Evolutionary conservation across 2,888 invertebrate genomes (phyloP), one percentile per base, ranked within the genome.

Genomic region (Stenichneumon culpator): DNA sequence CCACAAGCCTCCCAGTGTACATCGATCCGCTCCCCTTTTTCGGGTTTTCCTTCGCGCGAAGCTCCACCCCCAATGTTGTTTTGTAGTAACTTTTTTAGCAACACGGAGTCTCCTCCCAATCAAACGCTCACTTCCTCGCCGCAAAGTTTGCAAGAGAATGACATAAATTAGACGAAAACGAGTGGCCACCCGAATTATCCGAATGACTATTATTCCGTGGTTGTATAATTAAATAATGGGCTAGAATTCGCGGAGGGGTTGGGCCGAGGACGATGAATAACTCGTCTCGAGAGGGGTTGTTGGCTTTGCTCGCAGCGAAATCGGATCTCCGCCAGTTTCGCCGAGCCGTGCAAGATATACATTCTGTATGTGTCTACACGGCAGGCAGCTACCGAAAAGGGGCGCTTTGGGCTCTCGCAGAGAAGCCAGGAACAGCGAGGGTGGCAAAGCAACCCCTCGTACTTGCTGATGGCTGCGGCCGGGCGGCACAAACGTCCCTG

Each of bases 401-500:
- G 81, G 75, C 14, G 14, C 44, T 47, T 75, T 75, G 63, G 75
- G 60, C 63, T 63, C 28, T 63, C 28, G 68, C 63, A 39, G 44
- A 50, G 39, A 65, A 52, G 16, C 32, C 52, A 54, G 69, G 70
- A 69, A 70, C 82, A 77, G 75, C 82, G 69, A 75, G 63, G 60
- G 69, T 69, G 68, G 74, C 67, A 50, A 65, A 36, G n/a, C 67
- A 52, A 5, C 50, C 65, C 32, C 22, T 44, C 70, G 77, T 44
- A 77, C 19, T 82, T 54, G 50, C 32, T 44, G 65, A 70, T 65
- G 54, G 39, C 63, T 77, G 69, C 52, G 57, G 47, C 65, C 65
- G 70, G 54, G 63, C 70, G 63, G 44, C 70, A 78, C 72, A 78
- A 82, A 67, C 78, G 54, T 54, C 70, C 39, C 77, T 78, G 77